Percentiles rank a stretch among this genome's conserved stretches.
Evolutionary conservation across 2,888 invertebrate species (phyloP).

Genomic region (Aphelenchoides bicaudatus): DNA sequence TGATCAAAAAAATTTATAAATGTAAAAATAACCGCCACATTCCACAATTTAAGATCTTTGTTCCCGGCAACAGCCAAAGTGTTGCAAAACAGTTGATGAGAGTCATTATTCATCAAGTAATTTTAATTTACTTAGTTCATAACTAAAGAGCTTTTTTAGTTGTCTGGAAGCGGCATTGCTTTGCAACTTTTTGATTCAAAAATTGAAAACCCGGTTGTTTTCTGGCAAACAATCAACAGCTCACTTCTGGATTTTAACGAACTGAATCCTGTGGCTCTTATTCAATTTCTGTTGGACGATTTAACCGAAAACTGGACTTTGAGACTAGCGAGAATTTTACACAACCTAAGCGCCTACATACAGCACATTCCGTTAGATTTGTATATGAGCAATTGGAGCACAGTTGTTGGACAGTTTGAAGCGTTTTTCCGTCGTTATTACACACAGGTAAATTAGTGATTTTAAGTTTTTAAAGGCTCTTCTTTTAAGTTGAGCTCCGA

Average conservation of each 20-base stretch:
- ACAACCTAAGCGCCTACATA: slow-evolving; percentile 87
- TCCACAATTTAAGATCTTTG: too few relatives aligned
- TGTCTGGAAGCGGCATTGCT: slow-evolving; percentile 94
- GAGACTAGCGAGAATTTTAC: slow-evolving; percentile 75
- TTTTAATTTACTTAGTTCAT: background rate
- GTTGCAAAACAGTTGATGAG: slow-evolving; percentile 94
- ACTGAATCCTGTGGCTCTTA: slow-evolving; percentile 85
- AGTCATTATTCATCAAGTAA: slow-evolving; percentile 76
- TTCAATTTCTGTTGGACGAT: slow-evolving; percentile 82
- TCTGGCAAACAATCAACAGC: slow-evolving; percentile 88
- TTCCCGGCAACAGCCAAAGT: slow-evolving; percentile 89
- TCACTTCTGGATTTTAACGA: slow-evolving; percentile 92
- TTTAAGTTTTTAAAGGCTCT: background rate
- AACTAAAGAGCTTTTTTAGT: slow-evolving; percentile 64
- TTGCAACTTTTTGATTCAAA: slow-evolving; percentile 71
- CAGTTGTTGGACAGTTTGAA: slow-evolving; percentile 81
- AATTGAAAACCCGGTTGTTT: slow-evolving; percentile 62
- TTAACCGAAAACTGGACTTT: slow-evolving; percentile 76
- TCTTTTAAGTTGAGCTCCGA: slow-evolving; percentile 9
- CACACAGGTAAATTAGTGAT: slow-evolving; percentile 38
- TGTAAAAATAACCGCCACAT: too few relatives aligned
- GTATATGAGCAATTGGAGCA: slow-evolving; percentile 73
- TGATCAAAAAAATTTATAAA: too few relatives aligned
- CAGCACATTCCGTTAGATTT: slow-evolving; percentile 78
- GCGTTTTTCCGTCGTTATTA: slow-evolving; percentile 71